Conservation (phyloP, 2,888 invertebrate species). For the Steinernema carpocapsae region DNA sequence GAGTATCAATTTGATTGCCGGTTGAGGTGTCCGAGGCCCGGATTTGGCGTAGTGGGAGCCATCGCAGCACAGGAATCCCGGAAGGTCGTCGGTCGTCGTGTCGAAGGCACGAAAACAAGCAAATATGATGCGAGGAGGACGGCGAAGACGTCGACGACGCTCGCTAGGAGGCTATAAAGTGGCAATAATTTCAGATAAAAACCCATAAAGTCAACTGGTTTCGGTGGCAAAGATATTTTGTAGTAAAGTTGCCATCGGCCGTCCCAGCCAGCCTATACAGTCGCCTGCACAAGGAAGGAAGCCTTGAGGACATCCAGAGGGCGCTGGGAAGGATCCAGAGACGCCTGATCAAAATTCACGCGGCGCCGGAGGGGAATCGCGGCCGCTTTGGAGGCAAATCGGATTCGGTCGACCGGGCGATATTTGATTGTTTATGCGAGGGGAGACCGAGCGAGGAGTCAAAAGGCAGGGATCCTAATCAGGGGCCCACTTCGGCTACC, state of each 20-base stretch:
- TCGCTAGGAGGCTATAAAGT: conserved; percentile 33
- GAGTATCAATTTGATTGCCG: background rate
- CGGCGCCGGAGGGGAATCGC: background rate
- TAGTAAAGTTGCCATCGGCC: conserved; percentile 31
- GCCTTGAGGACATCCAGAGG: too few relatives aligned
- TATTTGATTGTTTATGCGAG: conserved; percentile 9
- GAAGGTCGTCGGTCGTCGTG: background rate
- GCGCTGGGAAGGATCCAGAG: too few relatives aligned
- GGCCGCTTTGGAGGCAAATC: background rate
- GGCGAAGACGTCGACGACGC: conserved; percentile 23
- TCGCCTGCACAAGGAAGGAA: background rate
- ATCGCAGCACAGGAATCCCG: background rate
- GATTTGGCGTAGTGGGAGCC: background rate
- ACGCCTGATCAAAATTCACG: too few relatives aligned
- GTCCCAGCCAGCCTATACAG: background rate
- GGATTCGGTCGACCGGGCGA: conserved; percentile 13
- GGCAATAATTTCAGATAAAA: conserved; percentile 35
- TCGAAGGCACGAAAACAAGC: conserved; percentile 32
- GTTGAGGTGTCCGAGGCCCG: background rate
- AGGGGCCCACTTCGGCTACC: conserved; percentile 25
- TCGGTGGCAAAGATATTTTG: conserved; percentile 28
- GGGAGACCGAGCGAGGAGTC: background rate
- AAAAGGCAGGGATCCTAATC: conserved; percentile 29
- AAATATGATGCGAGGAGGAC: conserved; percentile 31
- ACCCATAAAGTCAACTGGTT: conserved; percentile 35